Conservation (phyloP, 2,113 vertebrate species). For the Anguilla japonica region DNA sequence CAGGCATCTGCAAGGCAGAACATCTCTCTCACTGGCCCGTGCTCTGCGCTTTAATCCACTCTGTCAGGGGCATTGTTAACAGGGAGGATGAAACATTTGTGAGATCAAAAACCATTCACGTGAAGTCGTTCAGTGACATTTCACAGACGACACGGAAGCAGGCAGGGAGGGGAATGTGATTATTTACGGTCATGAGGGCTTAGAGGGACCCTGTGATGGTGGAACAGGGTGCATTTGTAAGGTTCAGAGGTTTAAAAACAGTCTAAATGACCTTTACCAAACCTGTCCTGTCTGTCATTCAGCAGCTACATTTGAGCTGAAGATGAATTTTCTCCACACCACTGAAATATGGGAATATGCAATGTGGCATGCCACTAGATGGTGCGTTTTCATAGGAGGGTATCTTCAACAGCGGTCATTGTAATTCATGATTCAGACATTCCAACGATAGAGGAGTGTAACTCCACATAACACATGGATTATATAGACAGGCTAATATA, state of each 20-base stretch:
- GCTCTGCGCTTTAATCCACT: constrained; percentile 2
- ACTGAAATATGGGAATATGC: not conserved
- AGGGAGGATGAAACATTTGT: constrained; percentile 19
- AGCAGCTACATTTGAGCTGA: not conserved
- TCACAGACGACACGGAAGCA: not conserved
- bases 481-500: no score
- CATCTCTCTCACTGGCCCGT: not conserved
- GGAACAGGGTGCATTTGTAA: not conserved
- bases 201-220: not conserved
- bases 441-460: not conserved
- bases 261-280: not conserved
- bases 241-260: not conserved
- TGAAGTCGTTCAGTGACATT: constrained; percentile 12
- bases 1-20: not conserved
- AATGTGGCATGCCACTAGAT: no score
- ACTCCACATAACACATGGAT: no score
- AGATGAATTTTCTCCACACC: not conserved
- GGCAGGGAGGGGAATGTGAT: constrained; percentile 6
- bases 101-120: constrained; percentile 1
- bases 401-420: not conserved
- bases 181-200: not conserved
- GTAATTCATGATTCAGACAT: not conserved
- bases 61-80: not conserved
- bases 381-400: not conserved
- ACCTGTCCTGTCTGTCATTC: not conserved